Evolutionary conservation across 1,140 invertebrate genomes (phyloP), one percentile per base, ranked within the genome.

Genomic region (Chelonus insularis): DNA sequence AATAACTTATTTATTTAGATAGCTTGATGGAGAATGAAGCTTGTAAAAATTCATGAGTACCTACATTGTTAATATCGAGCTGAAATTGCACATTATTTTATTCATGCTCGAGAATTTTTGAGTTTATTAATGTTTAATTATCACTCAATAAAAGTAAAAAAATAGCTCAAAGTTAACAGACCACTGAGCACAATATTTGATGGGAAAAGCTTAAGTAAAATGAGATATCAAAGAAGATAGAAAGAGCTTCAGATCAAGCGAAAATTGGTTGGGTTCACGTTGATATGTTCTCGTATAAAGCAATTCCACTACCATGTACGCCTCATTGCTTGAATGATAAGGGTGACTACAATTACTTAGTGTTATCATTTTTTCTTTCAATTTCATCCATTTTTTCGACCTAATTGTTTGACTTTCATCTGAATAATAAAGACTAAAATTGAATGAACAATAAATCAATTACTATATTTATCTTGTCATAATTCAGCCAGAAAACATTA

Each of bases 271-370:
- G 51, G 54, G 45, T 37, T 62, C 45, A 41, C 55, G 54, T 56
- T 62, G 60, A 62, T 62, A 52, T 62, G 51, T 39, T 20, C 51
- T 61, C 54, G 45, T 54, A 41, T 36, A 36, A 57, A 62, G 50
- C 60, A 41, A 57, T 56, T 62, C 54, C 56, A 63, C 62, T 58
- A 55, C 1, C 1, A 37, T 47, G 32, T 56, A 63, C 62, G 62
- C 55, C 57, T 48, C 55, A 63, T 63, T 63, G 62, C 55, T 48
- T 55, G 62, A 57, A 34, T 63, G 62, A 63, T 55, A 56, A 63
- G 62, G 62, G 62, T 59, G 60, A 50, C 21, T 14, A 14, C 41
- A 45, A 45, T 14, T 45, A 9, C 41, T 14, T 45, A 14, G 29
- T 34, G 29, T 54, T 12, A 61, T 41, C 39, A 57, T 51, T 29